Percentiles rank a stretch among this genome's conserved stretches.
Evolutionary conservation across 2,888 invertebrate genomes (phyloP).

Genomic region (Aphidoletes aphidimyza): DNA sequence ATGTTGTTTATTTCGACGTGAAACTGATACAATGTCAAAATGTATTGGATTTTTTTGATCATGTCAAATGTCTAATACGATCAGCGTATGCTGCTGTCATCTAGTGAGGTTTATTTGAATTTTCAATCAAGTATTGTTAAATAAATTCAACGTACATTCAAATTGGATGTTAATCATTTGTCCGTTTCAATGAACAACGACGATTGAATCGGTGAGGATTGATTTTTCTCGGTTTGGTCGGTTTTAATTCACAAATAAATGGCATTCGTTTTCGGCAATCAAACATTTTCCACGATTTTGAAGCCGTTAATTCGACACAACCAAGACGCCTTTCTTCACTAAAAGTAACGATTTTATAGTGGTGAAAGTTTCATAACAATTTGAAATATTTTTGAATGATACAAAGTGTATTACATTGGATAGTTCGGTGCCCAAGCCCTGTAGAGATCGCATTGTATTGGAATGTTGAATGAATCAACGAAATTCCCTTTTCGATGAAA

Average conservation of each 20-base stretch:
- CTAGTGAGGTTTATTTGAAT: conserved; percentile 3
- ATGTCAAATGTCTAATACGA: conserved; percentile 18
- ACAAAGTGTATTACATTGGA: conserved; percentile 37
- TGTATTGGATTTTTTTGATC: neutral
- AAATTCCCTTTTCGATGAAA: conserved; percentile 1
- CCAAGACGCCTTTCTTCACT: conserved; percentile 59
- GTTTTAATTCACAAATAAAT: conserved; percentile 77
- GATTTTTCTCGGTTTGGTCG: conserved; percentile 66
- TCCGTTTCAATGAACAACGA: conserved; percentile 3
- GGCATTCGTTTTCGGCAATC: conserved; percentile 71
- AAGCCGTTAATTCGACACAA: conserved; percentile 71
- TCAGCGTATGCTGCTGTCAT: neutral
- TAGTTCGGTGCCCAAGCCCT: conserved; percentile 16
- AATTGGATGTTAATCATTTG: conserved; percentile 41
- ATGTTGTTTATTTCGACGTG: neutral
- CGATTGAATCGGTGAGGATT: neutral
- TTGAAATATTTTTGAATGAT: no score
- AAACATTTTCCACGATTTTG: conserved; percentile 73
- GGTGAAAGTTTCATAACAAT: no score
- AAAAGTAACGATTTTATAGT: conserved; percentile 54
- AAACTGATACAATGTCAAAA: neutral
- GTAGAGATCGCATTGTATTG: neutral
- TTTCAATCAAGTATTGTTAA: neutral
- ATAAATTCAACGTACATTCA: no score
- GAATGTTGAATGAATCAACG: neutral